Base-by-base conservation (phyloP, 2,797 vertebrate species). In the Vespertilio murinus region DNA sequence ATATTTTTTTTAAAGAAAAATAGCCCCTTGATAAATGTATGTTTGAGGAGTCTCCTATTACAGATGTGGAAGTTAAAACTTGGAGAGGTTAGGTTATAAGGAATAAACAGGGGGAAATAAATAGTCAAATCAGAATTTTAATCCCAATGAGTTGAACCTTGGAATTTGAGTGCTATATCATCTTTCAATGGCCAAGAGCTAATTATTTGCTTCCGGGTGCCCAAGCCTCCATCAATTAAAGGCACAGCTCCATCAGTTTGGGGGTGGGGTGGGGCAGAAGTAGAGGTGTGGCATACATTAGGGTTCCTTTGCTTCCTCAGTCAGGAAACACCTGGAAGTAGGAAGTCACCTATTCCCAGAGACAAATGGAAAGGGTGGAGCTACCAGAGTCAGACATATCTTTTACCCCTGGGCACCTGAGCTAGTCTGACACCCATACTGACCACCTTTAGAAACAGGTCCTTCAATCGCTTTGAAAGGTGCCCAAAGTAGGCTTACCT, bases 311-410 rank as follows among this genome's bases (percentile, higher is more conserved):
- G 54, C 20, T 92, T 88, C 33, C 73, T 74, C 40, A 61, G 20
- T 78, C 78, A 94, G 10, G 84, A 94, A 89, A 74, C 6, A 73
- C 23, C 22, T 45, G 38, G 12, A 93, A 16, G 59, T 38, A 64
- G 9, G 9, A 13, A 33, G 22, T 90, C 10, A 74, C 20, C 30
- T 81, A 22, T 28, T 81, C 30, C 49, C 56, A 90, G 54, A 88
- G 79, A 77, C 45, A 45, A 82, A 61, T 1, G 10, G 16, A 14
- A 40, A 56, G 10, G 25, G 25, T 14, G 30, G 14, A 16, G 17
- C 18, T 13, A 2, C 23, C 8, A 2, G 20, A 54, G 17, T 33
- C 17, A 49, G 65, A 38, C 12, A 11, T 23, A 42, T 25, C 35
- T 77, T 93, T 78, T 11, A 59, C n/a, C 8, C 5, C 47, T 84